A percentile compares a stretch with the other conserved stretches of the same genome.
Conservation (phyloP, 2,797 vertebrate species). For the Danio aesculapii region DNA sequence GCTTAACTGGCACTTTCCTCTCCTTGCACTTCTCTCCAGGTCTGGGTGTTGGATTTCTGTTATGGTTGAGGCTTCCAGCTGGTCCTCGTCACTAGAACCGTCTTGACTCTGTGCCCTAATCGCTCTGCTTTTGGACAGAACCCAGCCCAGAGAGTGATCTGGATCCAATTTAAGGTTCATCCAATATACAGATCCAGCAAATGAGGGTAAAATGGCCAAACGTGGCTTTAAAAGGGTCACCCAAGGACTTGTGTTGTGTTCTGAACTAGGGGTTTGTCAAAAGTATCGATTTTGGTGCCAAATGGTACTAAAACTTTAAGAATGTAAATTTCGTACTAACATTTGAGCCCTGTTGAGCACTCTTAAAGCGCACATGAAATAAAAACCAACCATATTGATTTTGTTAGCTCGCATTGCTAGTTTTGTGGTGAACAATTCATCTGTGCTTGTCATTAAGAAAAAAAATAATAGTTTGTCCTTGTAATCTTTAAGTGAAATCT, state of each 20-base stretch:
- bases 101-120: constrained; percentile 48
- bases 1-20: constrained; percentile 54
- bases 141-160: constrained; percentile 35
- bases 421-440: too few species aligned
- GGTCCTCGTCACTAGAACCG: constrained; percentile 44
- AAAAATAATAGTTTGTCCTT: too few species aligned
- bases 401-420: too few species aligned
- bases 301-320: too few species aligned
- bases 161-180: constrained; percentile 23
- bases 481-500: too few species aligned
- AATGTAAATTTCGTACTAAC: too few species aligned
- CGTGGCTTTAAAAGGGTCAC: constrained; percentile 41
- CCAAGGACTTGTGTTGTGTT: constrained; percentile 36
- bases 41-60: constrained; percentile 58
- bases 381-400: too few species aligned
- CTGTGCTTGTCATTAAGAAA: too few species aligned
- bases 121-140: constrained; percentile 32
- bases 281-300: too few species aligned
- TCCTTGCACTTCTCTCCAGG: constrained; percentile 43
- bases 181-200: constrained; percentile 34
- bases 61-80: constrained; percentile 57
- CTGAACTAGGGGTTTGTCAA: constrained; percentile 8
- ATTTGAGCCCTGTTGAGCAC: too few species aligned
- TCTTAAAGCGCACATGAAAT: too few species aligned
- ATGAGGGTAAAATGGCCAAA: constrained; percentile 29